Evolutionary conservation across 2,888 invertebrate species (phyloP).

Genomic region (Netelia melanura): DNA sequence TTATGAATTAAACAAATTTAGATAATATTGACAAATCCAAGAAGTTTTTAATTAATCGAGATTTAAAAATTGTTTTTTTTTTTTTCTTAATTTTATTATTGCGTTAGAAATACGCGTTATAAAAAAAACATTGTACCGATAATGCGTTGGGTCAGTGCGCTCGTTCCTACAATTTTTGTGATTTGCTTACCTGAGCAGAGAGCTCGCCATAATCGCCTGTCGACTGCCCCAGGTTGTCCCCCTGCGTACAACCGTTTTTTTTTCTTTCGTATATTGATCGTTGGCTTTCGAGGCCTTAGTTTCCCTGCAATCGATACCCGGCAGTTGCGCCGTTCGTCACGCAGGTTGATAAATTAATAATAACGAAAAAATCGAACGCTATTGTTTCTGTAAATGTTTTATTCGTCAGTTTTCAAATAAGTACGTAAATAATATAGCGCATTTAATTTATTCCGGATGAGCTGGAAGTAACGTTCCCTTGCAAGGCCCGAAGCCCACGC

Average conservation of each 20-base stretch:
- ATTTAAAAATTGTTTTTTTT: neutral
- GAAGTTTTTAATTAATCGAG: neutral
- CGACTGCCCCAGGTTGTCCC: slow-evolving; percentile 70
- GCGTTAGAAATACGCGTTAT: neutral
- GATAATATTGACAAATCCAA: neutral
- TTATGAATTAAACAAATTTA: neutral
- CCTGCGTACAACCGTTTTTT: slow-evolving; percentile 64
- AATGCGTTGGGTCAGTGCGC: neutral
- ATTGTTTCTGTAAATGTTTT: slow-evolving; percentile 30
- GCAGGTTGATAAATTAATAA: slow-evolving; percentile 43
- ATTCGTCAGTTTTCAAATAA: slow-evolving; percentile 29
- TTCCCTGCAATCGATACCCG: slow-evolving; percentile 67
- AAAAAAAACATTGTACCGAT: neutral
- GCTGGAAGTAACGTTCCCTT: slow-evolving; percentile 93
- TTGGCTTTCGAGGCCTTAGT: slow-evolving; percentile 53
- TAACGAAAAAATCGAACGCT: neutral
- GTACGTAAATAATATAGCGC: neutral
- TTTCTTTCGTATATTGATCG: slow-evolving; percentile 71
- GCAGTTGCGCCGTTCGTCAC: slow-evolving; percentile 30
- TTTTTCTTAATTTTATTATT: neutral
- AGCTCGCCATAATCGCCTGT: slow-evolving; percentile 76
- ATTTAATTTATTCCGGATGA: slow-evolving; percentile 66
- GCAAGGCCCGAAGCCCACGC: slow-evolving; percentile 97
- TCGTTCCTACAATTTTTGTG: slow-evolving; percentile 36
- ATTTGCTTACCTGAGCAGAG: slow-evolving; percentile 77